These are phyloP conservation scores for Antennarius striatus DNA, from an alignment of 2,113 vertebrate species.

Conservation along the genomic window DNA sequence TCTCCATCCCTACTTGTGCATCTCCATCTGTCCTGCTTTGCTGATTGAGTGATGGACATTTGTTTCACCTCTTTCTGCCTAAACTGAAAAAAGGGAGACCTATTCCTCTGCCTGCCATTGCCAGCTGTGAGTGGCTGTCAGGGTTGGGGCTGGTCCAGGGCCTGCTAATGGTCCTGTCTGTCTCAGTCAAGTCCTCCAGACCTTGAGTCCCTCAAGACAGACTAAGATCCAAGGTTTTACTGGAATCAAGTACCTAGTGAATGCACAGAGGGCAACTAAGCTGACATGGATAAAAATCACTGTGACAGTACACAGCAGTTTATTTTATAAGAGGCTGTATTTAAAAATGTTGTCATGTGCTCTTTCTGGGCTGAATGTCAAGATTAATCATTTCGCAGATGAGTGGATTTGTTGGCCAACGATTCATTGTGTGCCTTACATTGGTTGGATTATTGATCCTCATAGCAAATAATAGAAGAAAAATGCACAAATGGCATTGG, in stretches of 20 bases:
- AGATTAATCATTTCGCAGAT: slow-evolving; percentile 24
- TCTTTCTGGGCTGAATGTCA: slow-evolving; percentile 23
- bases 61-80: slow-evolving; percentile 59
- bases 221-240: slow-evolving; percentile 34
- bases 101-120: slow-evolving; percentile 49
- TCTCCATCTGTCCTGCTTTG: slow-evolving; percentile 36
- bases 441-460: slow-evolving; percentile 46
- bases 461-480: slow-evolving; percentile 34
- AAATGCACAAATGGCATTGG: slow-evolving; percentile 42
- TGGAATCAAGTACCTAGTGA: slow-evolving; percentile 52
- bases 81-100: slow-evolving; percentile 44
- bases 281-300: slow-evolving; percentile 34
- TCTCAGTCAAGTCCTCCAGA: slow-evolving; percentile 57
- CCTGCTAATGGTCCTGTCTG: slow-evolving; percentile 66
- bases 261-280: slow-evolving; percentile 21
- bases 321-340: slow-evolving; percentile 10
- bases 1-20: slow-evolving; percentile 24
- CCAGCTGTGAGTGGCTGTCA: slow-evolving; percentile 62
- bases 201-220: slow-evolving; percentile 46
- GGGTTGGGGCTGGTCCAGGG: slow-evolving; percentile 53
- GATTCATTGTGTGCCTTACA: slow-evolving; percentile 14
- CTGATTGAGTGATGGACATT: slow-evolving; percentile 62
- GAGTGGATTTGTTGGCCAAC: slow-evolving; percentile 17
- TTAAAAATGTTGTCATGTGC: slow-evolving; percentile 29
- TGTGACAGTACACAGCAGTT: slow-evolving; percentile 40